These are phyloP conservation scores for Cardinalis cardinalis DNA, from an alignment of 2,113 vertebrate species.

Conservation along the genomic window DNA sequence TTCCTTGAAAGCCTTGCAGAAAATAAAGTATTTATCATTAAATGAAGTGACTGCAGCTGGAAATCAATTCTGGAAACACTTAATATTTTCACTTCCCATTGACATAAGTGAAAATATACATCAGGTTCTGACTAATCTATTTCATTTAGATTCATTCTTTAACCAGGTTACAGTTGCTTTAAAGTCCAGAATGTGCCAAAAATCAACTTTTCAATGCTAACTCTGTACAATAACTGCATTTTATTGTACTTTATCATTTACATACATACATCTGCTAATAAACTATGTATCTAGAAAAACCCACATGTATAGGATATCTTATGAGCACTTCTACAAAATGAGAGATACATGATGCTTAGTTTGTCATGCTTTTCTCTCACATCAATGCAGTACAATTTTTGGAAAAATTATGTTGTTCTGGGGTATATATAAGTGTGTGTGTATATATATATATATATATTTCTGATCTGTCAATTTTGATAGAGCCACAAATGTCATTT, in stretches of 20 bases:
- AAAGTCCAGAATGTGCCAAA: neutral
- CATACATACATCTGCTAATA: neutral
- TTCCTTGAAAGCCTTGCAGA: neutral
- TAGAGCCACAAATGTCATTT: neutral
- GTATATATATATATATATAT: too few relatives aligned
- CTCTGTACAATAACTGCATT: neutral
- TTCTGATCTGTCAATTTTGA: neutral
- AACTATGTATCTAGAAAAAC: neutral
- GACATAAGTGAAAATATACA: neutral
- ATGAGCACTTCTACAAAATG: neutral
- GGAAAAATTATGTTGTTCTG: neutral
- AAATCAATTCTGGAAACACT: slow-evolving; percentile 6
- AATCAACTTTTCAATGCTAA: neutral
- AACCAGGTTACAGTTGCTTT: neutral
- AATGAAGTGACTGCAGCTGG: neutral
- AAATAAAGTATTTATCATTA: neutral
- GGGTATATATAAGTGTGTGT: fast-evolving
- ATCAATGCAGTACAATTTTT: neutral
- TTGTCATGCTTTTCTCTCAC: neutral
- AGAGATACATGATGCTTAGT: neutral
- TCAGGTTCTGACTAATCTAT: neutral
- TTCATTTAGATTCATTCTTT: neutral
- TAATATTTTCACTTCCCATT: neutral
- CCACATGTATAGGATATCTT: neutral
- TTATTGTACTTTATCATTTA: neutral